phyloP scores from a whole-genome alignment of 1,140 invertebrate genomes.

The Cydia amplana region DNA sequence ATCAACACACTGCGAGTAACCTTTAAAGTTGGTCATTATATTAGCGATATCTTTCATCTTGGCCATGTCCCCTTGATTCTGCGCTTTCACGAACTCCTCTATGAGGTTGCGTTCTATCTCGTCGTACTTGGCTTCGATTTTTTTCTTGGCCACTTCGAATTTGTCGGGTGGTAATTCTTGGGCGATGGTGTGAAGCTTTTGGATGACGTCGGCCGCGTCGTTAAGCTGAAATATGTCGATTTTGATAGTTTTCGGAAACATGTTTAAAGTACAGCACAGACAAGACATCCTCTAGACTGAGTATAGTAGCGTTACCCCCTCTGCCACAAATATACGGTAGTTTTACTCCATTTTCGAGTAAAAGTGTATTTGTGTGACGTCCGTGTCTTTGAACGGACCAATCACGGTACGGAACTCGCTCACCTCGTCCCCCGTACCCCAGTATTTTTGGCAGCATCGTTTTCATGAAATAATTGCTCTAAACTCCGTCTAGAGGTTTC shows the following conservation, averaged over 20 bases:
- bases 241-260: neutral
- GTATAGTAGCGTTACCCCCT: too few relatives aligned
- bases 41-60: constrained; percentile 96
- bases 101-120: constrained; percentile 96
- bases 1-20: constrained; percentile 97
- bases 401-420: too few relatives aligned
- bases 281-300: too few relatives aligned
- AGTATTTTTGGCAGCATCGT: too few relatives aligned
- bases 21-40: constrained; percentile 96
- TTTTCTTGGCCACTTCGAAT: constrained; percentile 93
- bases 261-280: too few relatives aligned
- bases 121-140: constrained; percentile 96
- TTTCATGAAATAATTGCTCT: too few relatives aligned
- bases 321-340: too few relatives aligned
- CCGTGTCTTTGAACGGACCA: too few relatives aligned
- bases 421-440: too few relatives aligned
- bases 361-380: too few relatives aligned
- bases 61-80: constrained; percentile 88
- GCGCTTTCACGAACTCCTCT: constrained; percentile 96
- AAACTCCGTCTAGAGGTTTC: too few relatives aligned
- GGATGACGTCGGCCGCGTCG: constrained; percentile 99
- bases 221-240: constrained; percentile 83
- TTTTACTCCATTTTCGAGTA: too few relatives aligned
- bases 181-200: constrained; percentile 96
- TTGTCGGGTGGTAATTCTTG: constrained; percentile 94